Percentiles rank a stretch among this genome's conserved stretches.
phyloP scores from a whole-genome alignment of 2,888 invertebrate genomes.

The Galeruca laticollis region DNA sequence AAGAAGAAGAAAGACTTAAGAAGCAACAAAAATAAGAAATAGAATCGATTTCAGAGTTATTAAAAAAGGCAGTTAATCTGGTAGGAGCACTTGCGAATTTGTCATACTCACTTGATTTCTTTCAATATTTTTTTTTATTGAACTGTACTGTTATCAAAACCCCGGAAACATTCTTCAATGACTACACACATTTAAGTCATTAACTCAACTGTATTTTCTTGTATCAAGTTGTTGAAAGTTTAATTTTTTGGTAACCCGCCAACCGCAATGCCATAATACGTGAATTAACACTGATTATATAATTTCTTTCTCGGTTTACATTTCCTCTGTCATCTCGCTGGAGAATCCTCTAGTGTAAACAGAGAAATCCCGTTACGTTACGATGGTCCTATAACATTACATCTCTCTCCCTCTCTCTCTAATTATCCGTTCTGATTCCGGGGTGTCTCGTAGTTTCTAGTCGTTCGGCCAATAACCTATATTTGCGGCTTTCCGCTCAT shows the following conservation, averaged over 20 bases:
- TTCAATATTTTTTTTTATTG: no score
- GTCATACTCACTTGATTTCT: no score
- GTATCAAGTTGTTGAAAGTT: neutral
- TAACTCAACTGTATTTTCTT: neutral
- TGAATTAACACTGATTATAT: neutral
- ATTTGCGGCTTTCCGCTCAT: slow-evolving; percentile 45
- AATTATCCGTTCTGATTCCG: neutral
- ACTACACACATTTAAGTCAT: neutral
- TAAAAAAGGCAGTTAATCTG: no score
- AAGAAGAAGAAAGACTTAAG: no score
- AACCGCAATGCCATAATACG: neutral
- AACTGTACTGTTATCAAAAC: no score
- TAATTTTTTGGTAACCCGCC: neutral
- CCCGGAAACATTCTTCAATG: neutral
- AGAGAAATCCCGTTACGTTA: neutral
- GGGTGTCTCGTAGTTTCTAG: neutral
- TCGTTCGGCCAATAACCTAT: slow-evolving; percentile 43
- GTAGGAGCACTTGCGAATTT: no score
- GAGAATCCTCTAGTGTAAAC: neutral
- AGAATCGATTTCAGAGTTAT: no score
- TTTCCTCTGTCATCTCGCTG: neutral
- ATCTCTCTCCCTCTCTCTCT: neutral
- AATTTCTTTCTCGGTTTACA: neutral
- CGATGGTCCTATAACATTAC: neutral
- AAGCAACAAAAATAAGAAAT: no score